Evolutionary conservation across 2,797 vertebrate species (phyloP).

Genomic region (Sparus aurata): DNA sequence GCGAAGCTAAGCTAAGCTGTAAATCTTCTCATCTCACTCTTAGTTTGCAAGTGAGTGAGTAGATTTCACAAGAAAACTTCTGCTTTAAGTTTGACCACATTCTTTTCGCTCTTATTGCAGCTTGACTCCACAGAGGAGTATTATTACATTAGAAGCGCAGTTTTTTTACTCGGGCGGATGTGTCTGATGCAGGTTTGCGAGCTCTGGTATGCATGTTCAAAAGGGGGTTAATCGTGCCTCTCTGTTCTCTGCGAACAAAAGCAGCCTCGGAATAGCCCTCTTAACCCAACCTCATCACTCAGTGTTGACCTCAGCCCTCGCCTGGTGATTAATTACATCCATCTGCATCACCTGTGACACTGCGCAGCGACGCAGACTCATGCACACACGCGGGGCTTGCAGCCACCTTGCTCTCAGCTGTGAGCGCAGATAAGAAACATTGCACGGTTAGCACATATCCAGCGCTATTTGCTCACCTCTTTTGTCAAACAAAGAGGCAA

Average conservation of each 20-base stretch:
- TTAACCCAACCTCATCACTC: slow-evolving; percentile 55
- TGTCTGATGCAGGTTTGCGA: slow-evolving; percentile 28
- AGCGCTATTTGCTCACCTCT: slow-evolving; percentile 78
- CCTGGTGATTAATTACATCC: slow-evolving; percentile 60
- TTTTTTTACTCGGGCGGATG: slow-evolving; percentile 1
- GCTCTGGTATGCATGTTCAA: slow-evolving; percentile 53
- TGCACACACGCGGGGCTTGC: slow-evolving; percentile 33
- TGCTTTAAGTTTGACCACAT: background rate
- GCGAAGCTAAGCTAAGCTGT: slow-evolving; percentile 1
- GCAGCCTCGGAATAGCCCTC: slow-evolving; percentile 36
- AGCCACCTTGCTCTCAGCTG: slow-evolving; percentile 64
- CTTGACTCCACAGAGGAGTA: background rate
- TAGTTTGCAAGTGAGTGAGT: background rate
- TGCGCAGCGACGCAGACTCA: slow-evolving; percentile 14
- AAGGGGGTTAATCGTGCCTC: slow-evolving; percentile 44
- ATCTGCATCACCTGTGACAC: slow-evolving; percentile 55
- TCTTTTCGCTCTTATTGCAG: background rate
- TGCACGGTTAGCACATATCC: slow-evolving; percentile 74
- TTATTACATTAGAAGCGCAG: slow-evolving; percentile 17
- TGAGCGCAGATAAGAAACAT: slow-evolving; percentile 69
- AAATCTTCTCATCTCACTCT: background rate
- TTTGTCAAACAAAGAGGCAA: slow-evolving; percentile 80
- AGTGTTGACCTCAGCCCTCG: slow-evolving; percentile 64
- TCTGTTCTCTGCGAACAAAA: slow-evolving; percentile 60
- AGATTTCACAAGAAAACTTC: background rate